Conservation (phyloP, 2,888 invertebrate genomes). For the Saturnia japonica region DNA sequence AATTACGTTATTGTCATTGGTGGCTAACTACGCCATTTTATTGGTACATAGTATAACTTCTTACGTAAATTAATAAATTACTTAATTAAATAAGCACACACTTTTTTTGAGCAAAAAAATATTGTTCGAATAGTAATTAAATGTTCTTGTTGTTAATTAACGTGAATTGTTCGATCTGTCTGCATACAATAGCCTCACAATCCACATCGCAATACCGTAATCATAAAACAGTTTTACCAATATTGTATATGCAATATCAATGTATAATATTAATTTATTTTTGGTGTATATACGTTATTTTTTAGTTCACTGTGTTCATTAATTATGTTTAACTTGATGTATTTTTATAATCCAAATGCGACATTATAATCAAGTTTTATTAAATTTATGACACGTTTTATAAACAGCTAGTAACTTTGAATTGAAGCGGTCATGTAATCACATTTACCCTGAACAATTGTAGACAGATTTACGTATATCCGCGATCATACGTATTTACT, state of each 20-base stretch:
- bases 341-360: not conserved
- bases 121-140: not conserved
- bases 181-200: not conserved
- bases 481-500: too few species aligned
- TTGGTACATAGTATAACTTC: too few species aligned
- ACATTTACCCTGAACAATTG: too few species aligned
- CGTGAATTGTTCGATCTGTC: not conserved
- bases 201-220: not conserved
- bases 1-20: too few species aligned
- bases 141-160: slow-evolving; percentile 1
- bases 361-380: too few species aligned
- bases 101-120: not conserved
- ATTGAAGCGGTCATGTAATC: not conserved
- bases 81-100: too few species aligned
- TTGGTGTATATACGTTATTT: not conserved
- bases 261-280: not conserved
- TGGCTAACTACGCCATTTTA: too few species aligned
- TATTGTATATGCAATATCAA: not conserved
- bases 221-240: not conserved
- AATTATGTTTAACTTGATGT: not conserved
- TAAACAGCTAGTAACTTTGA: too few species aligned
- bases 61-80: too few species aligned
- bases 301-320: not conserved
- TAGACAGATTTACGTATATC: too few species aligned
- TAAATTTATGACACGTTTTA: too few species aligned